Base-by-base conservation (phyloP, 2,113 vertebrate species). In the Paramisgurnus dabryanus region DNA sequence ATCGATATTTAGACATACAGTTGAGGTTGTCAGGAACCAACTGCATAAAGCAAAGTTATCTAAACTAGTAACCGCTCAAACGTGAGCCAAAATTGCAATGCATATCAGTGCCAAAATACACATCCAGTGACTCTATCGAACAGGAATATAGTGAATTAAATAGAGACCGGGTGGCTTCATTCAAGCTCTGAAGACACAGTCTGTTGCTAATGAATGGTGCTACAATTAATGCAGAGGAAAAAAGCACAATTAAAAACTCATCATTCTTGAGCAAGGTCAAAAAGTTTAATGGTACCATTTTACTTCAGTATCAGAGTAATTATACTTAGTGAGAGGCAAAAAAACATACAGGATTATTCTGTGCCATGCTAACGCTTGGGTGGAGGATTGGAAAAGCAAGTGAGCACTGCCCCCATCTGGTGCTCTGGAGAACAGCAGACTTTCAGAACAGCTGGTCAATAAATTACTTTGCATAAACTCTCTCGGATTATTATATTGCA, bases 321-420 rank as follows among this genome's bases (percentile, higher is more conserved):
- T 66, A 77, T 34, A 50, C 10, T 76, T 45, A 9, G 39, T 13
- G 10, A 63, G 61, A 66, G 7, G 55, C 18, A 66, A 77, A 58
- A n/a, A n/a, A 57, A 47, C 3, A 72, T 61, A 67, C 13, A 67
- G 66, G 60, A 78, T 60, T 72, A 66, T 55, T 53, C 60, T 47
- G 58, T 41, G 57, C 64, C 74, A 27, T 63, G 45, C 40, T 49
- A 63, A 75, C 34, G 40, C 27, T 12, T 58, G 4, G 71, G 27
- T 45, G 45, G 41, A 34, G 47, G 15, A 58, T 1, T 34, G 55
- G 34, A 55, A 69, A 78, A 74, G 47, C 27, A 53, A 76, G 41
- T 75, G 12, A 72, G 75, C 83, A 84, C 80, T 82, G 83, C 80
- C 83, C 53, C 71, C 80, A 8, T 69, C 65, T 84, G 83, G 71